These are phyloP conservation scores for Myopa tessellatipennis DNA, from an alignment of 2,888 invertebrate genomes.

Conservation along the genomic window DNA sequence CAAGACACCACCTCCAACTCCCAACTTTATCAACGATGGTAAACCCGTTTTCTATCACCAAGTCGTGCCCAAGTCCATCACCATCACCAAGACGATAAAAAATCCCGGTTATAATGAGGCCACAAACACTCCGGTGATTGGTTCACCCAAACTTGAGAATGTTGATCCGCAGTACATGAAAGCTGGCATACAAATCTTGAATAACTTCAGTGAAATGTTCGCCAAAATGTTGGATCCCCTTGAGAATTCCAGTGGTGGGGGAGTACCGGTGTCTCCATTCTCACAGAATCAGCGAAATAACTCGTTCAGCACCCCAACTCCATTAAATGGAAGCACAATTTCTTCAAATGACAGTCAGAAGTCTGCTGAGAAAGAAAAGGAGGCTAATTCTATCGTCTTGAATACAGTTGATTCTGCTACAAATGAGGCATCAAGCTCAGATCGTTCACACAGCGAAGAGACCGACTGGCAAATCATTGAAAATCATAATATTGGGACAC, in stretches of 20 bases:
- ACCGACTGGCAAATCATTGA: slow-evolving; percentile 64
- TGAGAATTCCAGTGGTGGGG: slow-evolving; percentile 43
- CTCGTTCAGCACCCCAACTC: slow-evolving; percentile 23
- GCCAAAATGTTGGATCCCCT: slow-evolving; percentile 65
- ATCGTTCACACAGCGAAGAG: slow-evolving; percentile 55
- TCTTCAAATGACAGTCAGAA: slow-evolving; percentile 26
- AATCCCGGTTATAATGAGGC: not conserved
- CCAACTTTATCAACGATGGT: not conserved
- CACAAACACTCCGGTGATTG: slow-evolving; percentile 44
- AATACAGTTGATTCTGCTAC: not conserved
- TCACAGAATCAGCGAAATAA: slow-evolving; percentile 35
- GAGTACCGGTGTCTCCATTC: not conserved
- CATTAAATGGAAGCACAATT: slow-evolving; percentile 24
- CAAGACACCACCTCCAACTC: slow-evolving; percentile 31
- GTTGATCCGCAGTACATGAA: slow-evolving; percentile 63
- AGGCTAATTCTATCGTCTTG: not conserved
- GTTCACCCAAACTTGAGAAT: slow-evolving; percentile 51
- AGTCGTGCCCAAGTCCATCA: too few species aligned
- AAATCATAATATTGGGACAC: slow-evolving; percentile 43
- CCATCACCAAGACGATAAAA: not conserved
- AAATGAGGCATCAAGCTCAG: slow-evolving; percentile 15
- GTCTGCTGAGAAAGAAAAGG: slow-evolving; percentile 22
- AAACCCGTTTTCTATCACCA: not conserved
- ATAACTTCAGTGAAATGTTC: slow-evolving; percentile 66
- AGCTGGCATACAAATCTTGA: slow-evolving; percentile 64